Percentiles rank a stretch among this genome's conserved stretches.
These are phyloP conservation scores for Parascotia fuliginaria DNA, from an alignment of 2,888 invertebrate genomes.

Conservation along the genomic window DNA sequence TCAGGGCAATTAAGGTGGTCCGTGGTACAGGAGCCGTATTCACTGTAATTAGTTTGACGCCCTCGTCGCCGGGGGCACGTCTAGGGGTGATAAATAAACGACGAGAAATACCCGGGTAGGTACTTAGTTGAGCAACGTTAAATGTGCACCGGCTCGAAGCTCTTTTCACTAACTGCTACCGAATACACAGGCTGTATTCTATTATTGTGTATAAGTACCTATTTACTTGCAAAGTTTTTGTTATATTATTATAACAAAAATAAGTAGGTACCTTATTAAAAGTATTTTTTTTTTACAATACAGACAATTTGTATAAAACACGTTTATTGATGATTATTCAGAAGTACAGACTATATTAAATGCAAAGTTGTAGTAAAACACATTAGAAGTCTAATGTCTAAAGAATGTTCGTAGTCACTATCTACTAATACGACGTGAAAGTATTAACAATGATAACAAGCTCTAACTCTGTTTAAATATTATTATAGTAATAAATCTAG, in stretches of 20 bases:
- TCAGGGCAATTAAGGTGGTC: constrained; percentile 81
- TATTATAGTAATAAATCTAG: constrained; percentile 49
- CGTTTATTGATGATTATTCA: too few relatives aligned
- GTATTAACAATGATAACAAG: neutral
- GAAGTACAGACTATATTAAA: too few relatives aligned
- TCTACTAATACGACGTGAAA: neutral
- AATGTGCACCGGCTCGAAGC: constrained; percentile 38
- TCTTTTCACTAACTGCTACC: neutral
- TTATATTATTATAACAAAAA: too few relatives aligned
- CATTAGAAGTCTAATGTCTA: too few relatives aligned
- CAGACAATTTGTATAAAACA: too few relatives aligned
- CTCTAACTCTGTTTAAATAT: neutral
- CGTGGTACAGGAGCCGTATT: constrained; percentile 65
- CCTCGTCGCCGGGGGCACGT: constrained; percentile 50
- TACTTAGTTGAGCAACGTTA: constrained; percentile 52
- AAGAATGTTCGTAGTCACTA: neutral
- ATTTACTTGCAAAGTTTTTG: constrained; percentile 45
- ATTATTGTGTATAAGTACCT: too few relatives aligned
- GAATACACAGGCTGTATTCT: constrained; percentile 17
- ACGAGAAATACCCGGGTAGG: constrained; percentile 41
- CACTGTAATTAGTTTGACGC: constrained; percentile 79
- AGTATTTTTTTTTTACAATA: too few relatives aligned
- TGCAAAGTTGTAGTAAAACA: too few relatives aligned
- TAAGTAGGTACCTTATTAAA: too few relatives aligned
- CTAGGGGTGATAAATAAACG: constrained; percentile 68